Percentiles rank a stretch among this genome's conserved stretches.
These are phyloP conservation scores for Ascidia mentula DNA, from an alignment of 23 tunicate genomes.

Conservation along the genomic window DNA sequence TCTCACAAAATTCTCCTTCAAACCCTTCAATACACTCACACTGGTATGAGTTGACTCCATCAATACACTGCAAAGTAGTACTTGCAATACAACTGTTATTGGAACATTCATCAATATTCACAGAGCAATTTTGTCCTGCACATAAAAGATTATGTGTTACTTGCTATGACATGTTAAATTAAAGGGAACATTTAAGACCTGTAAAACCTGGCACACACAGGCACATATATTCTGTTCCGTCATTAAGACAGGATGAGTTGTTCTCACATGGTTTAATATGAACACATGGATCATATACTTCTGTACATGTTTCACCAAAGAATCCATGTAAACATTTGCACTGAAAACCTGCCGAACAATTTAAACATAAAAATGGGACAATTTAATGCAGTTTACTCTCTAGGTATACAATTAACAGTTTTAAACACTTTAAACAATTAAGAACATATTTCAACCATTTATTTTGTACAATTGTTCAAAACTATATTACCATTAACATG, in stretches of 20 bases:
- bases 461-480: too few species aligned
- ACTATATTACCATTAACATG: constrained; percentile 20
- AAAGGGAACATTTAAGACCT: not conserved
- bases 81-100: not conserved
- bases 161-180: not conserved
- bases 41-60: not conserved
- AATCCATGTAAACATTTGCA: not conserved
- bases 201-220: not conserved
- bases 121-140: constrained; percentile 3
- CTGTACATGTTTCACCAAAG: not conserved
- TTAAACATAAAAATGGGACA: too few species aligned
- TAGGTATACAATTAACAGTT: too few species aligned
- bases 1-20: not conserved
- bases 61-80: not conserved
- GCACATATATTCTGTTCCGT: not conserved
- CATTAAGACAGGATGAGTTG: not conserved
- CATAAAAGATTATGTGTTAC: not conserved
- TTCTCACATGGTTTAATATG: not conserved
- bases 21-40: not conserved
- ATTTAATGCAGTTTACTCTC: too few species aligned
- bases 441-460: too few species aligned
- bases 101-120: not conserved
- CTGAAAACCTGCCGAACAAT: not conserved
- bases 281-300: not conserved
- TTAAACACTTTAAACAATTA: too few species aligned